Conservation (phyloP, 2,888 invertebrate genomes). For the Parochlus steinenii region DNA sequence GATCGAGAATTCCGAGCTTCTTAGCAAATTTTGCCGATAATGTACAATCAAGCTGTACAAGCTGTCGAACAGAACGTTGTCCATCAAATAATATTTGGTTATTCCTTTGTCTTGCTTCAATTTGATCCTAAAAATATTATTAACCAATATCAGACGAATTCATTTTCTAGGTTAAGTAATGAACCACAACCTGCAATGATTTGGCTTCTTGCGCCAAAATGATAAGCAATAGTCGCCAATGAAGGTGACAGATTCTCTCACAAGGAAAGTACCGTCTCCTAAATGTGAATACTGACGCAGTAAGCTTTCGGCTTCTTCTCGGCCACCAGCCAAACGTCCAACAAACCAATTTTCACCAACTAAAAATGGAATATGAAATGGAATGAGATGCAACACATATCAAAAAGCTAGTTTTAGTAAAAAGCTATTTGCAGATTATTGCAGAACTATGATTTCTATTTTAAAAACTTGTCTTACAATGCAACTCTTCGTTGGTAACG, state of each 20-base stretch:
- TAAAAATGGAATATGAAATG: too few relatives aligned
- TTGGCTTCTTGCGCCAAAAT: constrained; percentile 80
- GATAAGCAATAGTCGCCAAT: constrained; percentile 92
- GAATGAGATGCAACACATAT: too few relatives aligned
- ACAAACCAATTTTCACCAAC: constrained; percentile 91
- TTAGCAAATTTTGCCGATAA: constrained; percentile 69
- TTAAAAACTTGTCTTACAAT: too few relatives aligned
- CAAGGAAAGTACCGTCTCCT: constrained; percentile 84
- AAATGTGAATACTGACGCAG: constrained; percentile 59
- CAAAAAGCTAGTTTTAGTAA: too few relatives aligned
- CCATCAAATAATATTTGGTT: constrained; percentile 80
- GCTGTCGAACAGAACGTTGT: constrained; percentile 77
- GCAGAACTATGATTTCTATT: too few relatives aligned
- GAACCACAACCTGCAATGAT: constrained; percentile 49
- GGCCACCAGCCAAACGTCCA: constrained; percentile 62
- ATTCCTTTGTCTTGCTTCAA: constrained; percentile 75
- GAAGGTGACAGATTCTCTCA: constrained; percentile 87
- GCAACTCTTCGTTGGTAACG: constrained; percentile 71
- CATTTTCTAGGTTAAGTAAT: neutral
- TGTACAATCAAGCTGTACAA: constrained; percentile 81
- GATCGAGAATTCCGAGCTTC: constrained; percentile 80
- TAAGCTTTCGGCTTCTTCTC: constrained; percentile 64
- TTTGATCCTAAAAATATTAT: constrained; percentile 45
- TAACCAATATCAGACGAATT: constrained; percentile 2
- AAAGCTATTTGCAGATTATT: too few relatives aligned